A percentile compares a stretch with the other conserved stretches of the same genome.
Evolutionary conservation across 2,113 vertebrate genomes (phyloP).

Genomic region (Alexandromys fortis): DNA sequence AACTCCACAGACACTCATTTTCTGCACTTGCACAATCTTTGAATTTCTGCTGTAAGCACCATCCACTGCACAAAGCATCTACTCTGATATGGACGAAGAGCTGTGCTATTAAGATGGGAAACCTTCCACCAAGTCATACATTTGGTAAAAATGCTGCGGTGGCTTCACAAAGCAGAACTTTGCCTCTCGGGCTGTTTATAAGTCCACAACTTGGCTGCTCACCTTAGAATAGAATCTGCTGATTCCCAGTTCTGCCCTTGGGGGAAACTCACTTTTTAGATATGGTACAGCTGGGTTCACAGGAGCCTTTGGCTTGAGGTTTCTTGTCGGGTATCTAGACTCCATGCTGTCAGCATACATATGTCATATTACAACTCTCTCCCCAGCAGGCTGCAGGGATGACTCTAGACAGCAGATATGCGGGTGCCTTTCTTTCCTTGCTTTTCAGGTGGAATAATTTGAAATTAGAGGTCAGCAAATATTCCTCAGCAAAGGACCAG

Average conservation of each 20-base stretch:
- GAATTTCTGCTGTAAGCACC: background rate
- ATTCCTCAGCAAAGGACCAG: background rate
- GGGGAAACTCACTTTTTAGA: background rate
- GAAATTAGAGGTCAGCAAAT: background rate
- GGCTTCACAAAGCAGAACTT: background rate
- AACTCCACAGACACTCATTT: background rate
- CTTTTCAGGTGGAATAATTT: background rate
- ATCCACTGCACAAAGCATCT: too few relatives aligned
- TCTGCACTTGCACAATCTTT: background rate
- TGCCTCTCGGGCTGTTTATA: background rate
- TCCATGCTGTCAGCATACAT: background rate
- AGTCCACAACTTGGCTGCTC: background rate
- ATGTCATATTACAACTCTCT: background rate
- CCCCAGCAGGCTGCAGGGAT: accelerated
- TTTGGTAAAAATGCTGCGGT: background rate
- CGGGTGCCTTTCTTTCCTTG: background rate
- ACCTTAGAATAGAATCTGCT: background rate
- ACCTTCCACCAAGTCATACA: background rate
- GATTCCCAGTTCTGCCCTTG: accelerated
- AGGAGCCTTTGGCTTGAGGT: background rate
- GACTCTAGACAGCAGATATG: background rate
- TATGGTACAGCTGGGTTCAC: background rate
- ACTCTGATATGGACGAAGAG: background rate
- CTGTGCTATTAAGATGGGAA: background rate
- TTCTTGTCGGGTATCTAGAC: background rate